Base-by-base conservation (phyloP, 2,113 vertebrate species). In the Centropristis striata region DNA sequence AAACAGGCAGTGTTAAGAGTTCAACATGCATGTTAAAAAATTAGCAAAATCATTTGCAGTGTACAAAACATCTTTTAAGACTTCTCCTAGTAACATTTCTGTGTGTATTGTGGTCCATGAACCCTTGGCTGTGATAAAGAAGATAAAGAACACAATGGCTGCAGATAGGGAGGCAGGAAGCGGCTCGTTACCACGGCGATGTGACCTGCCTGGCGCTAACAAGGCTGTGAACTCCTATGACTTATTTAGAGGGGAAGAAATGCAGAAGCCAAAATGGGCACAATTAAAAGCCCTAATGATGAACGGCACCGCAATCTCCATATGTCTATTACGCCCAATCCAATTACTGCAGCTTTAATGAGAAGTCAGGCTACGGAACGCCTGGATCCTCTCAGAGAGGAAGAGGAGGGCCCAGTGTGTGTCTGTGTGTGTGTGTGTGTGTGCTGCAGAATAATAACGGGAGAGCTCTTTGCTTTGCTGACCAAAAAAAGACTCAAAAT, bases 221-320 rank as follows among this genome's bases (percentile, higher is more conserved):
- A 50, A 78, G 80, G 28, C 79, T 54, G 28, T 80, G 49, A 82
- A 88, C 73, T 73, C 57, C 68, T 74, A 73, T 60, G 80, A 90
- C 90, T 93, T 94, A 92, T 93, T 94, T 93, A 82, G 78, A 83
- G n/a, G 73, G 57, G 54, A 27, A n/a, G n/a, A 59, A 76, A 86
- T 14, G 74, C 55, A 16, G 28, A 67, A 42, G 78, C 75, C 80
- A 71, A 90, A 93, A 92, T 49, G 74, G 86, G 81, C 44, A 37
- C 93, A 94, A 95, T 95, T 95, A 95, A 93, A 90, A 71, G n/a
- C 53, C 57, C 87, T 95, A 95, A 95, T 94, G 94, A 94, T 94
- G 93, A 95, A 95, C 89, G 92, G 93, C 94, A 94, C 83, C 78
- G 86, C 92, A 93, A 94, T 95, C 90, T 95, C 94, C 94, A 95